A percentile compares a stretch with the other conserved stretches of the same genome.
Conservation (phyloP, 2,797 vertebrate genomes). For the Rhinella marina region DNA sequence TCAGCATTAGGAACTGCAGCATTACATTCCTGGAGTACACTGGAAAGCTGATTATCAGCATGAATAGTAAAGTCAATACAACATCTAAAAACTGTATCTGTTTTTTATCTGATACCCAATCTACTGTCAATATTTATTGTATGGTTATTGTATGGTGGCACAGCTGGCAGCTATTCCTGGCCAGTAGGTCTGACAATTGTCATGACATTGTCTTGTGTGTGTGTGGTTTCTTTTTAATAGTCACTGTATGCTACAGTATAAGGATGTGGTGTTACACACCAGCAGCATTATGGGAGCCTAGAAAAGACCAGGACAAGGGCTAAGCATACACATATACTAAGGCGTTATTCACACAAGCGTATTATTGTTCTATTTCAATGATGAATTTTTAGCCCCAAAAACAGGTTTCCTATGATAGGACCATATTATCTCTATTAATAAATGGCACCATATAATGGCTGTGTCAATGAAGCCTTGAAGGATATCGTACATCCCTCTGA, state of each 20-base stretch:
- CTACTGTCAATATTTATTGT: background rate
- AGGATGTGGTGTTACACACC: background rate
- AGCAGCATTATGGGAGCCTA: background rate
- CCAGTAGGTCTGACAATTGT: background rate
- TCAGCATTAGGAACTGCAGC: background rate
- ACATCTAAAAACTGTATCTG: background rate
- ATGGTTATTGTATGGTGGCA: too few species aligned
- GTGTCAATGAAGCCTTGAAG: background rate
- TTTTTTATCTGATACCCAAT: background rate
- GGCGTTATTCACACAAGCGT: background rate
- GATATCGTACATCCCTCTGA: too few species aligned
- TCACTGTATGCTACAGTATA: background rate
- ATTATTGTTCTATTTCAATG: background rate
- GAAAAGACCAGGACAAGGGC: background rate
- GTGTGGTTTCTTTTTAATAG: background rate
- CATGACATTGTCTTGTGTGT: too few species aligned
- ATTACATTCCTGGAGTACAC: background rate
- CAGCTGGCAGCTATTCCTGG: background rate
- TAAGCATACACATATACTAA: background rate
- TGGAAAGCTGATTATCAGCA: background rate
- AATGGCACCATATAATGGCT: background rate
- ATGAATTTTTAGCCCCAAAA: background rate
- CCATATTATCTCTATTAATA: background rate
- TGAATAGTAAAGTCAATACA: slow-evolving; percentile 27
- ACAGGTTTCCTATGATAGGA: background rate